These are phyloP conservation scores for Stenchaetothrips biformis DNA, from an alignment of 2,888 invertebrate species.

Conservation along the genomic window DNA sequence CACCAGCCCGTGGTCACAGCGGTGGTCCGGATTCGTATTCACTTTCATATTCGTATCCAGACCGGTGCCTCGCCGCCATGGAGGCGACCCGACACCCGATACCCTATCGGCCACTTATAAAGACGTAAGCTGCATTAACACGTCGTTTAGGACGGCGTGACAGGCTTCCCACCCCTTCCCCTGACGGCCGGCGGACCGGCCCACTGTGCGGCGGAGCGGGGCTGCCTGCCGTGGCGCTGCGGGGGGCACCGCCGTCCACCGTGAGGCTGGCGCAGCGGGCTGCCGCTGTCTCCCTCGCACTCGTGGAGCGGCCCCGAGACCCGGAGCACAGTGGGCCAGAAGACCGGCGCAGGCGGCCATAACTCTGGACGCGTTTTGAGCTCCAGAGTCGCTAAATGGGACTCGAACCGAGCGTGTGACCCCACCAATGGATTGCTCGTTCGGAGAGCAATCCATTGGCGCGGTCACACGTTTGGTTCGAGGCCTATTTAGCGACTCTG, in stretches of 20 bases:
- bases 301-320: too few relatives aligned
- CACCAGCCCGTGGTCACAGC: neutral
- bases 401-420: too few relatives aligned
- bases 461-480: too few relatives aligned
- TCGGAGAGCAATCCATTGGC: too few relatives aligned
- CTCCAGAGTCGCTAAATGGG: too few relatives aligned
- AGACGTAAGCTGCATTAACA: constrained; percentile 17
- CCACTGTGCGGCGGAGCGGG: neutral
- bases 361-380: too few relatives aligned
- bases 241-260: neutral
- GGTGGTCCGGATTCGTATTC: neutral
- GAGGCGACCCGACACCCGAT: neutral
- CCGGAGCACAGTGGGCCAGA: too few relatives aligned
- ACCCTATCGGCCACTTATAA: constrained; percentile 19
- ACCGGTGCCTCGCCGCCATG: neutral
- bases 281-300: too few relatives aligned
- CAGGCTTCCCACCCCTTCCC: neutral
- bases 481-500: too few relatives aligned
- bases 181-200: neutral
- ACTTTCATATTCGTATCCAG: neutral
- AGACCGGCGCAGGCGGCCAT: too few relatives aligned
- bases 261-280: too few relatives aligned
- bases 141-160: constrained; percentile 8
- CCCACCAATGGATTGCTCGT: too few relatives aligned
- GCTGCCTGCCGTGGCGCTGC: neutral